Evolutionary conservation across 2,113 vertebrate species (phyloP).

Genomic region (Heterotilapia buettikoferi): DNA sequence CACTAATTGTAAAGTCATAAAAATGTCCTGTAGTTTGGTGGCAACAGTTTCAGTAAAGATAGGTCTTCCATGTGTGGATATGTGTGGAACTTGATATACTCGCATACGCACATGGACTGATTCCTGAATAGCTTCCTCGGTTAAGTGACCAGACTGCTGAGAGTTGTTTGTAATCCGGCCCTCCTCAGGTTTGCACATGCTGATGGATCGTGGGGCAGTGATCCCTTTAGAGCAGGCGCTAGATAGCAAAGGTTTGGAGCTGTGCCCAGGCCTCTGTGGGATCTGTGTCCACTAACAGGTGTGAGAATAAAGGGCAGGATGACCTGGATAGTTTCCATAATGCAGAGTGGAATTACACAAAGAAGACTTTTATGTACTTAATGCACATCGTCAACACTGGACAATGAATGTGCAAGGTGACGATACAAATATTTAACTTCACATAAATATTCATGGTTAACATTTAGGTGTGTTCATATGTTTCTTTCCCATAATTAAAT

Average conservation of each 20-base stretch:
- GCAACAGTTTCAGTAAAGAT: background rate
- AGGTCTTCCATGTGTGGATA: background rate
- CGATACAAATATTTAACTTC: background rate
- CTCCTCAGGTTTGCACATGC: background rate
- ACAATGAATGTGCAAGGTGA: background rate
- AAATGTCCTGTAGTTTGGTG: background rate
- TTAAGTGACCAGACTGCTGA: background rate
- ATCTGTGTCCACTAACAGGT: background rate
- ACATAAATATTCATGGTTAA: background rate
- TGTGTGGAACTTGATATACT: background rate
- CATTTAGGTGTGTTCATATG: background rate
- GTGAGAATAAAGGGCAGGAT: slow-evolving; percentile 34
- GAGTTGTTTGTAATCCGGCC: background rate
- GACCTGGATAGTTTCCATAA: slow-evolving; percentile 37
- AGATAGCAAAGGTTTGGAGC: background rate
- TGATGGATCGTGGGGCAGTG: background rate
- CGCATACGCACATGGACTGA: background rate
- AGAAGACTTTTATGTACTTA: background rate
- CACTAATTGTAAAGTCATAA: background rate
- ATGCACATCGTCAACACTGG: background rate
- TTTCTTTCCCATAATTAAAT: background rate
- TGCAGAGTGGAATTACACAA: background rate
- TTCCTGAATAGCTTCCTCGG: background rate
- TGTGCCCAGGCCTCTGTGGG: background rate
- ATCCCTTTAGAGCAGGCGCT: background rate